These are phyloP conservation scores for Phrynocephalus vlangalii DNA, from an alignment of 2,797 vertebrate species.

Conservation along the genomic window DNA sequence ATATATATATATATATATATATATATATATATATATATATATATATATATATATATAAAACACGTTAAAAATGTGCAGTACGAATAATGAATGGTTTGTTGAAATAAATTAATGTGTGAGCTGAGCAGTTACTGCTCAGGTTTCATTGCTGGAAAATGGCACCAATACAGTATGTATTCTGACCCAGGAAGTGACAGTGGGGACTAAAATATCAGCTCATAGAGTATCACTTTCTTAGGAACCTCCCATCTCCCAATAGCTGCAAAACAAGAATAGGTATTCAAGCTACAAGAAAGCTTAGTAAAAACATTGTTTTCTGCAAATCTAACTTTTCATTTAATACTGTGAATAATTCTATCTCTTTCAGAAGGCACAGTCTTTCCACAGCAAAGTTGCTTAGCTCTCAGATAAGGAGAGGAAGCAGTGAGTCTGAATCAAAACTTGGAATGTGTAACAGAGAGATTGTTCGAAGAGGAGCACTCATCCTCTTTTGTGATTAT, in stretches of 20 bases:
- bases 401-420: constrained; percentile 85
- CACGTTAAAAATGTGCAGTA: no score
- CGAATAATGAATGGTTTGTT: no score
- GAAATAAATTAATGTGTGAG: no score
- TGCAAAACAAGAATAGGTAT: not conserved
- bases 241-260: not conserved
- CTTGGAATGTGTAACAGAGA: constrained; percentile 92
- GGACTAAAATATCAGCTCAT: no score
- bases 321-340: not conserved
- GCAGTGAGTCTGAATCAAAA: constrained; percentile 78
- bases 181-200: no score
- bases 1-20: no score
- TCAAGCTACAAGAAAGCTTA: not conserved
- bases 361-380: constrained; percentile 88
- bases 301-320: not conserved
- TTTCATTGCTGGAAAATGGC: no score
- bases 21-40: no score
- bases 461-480: constrained; percentile 92
- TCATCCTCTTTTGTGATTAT: constrained; percentile 98
- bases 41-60: no score
- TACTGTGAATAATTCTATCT: constrained; percentile 15
- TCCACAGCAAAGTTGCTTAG: constrained; percentile 92
- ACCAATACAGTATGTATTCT: no score
- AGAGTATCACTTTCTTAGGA: not conserved
- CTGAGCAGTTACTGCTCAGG: no score